Evolutionary conservation across 2,888 invertebrate genomes (phyloP).

Genomic region (Octodonta nipae): DNA sequence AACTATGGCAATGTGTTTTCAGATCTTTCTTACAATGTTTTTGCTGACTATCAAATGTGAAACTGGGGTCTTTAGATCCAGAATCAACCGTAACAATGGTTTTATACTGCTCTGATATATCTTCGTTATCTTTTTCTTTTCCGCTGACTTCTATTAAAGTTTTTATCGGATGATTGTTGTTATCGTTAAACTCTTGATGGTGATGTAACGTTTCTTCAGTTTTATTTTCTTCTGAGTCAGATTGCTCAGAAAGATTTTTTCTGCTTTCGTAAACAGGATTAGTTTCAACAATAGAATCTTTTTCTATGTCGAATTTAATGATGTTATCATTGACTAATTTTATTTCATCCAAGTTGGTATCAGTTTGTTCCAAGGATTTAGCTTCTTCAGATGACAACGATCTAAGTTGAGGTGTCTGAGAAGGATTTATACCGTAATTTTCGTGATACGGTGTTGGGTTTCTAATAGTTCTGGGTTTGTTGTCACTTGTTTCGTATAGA

Average conservation of each 20-base stretch:
- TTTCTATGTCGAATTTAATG: slow-evolving; percentile 11
- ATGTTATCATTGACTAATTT: slow-evolving; percentile 25
- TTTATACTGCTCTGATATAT: slow-evolving; percentile 26
- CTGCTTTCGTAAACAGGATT: slow-evolving; percentile 10
- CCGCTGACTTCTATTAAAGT: too few species aligned
- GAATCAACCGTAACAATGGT: slow-evolving; percentile 27
- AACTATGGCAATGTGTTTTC: slow-evolving; percentile 33
- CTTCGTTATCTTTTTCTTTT: too few species aligned
- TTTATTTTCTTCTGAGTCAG: slow-evolving; percentile 4
- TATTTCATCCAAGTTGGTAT: slow-evolving; percentile 28
- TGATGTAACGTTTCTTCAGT: slow-evolving; percentile 6
- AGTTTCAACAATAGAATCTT: slow-evolving; percentile 6
- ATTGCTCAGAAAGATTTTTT: too few species aligned
- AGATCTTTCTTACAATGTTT: slow-evolving; percentile 16
- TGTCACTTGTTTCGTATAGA: slow-evolving; percentile 23
- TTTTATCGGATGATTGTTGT: too few species aligned
- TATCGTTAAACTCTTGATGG: too few species aligned
- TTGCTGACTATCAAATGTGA: not conserved
- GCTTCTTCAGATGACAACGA: slow-evolving; percentile 6
- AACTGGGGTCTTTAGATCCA: too few species aligned
- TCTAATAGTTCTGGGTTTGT: slow-evolving; percentile 29
- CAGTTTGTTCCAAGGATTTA: slow-evolving; percentile 18
- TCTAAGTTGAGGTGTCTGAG: not conserved
- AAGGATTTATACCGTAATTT: slow-evolving; percentile 15
- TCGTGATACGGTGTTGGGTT: slow-evolving; percentile 25